Conservation (phyloP, 2,797 vertebrate genomes). For the Parotocinclus haroldoi region DNA sequence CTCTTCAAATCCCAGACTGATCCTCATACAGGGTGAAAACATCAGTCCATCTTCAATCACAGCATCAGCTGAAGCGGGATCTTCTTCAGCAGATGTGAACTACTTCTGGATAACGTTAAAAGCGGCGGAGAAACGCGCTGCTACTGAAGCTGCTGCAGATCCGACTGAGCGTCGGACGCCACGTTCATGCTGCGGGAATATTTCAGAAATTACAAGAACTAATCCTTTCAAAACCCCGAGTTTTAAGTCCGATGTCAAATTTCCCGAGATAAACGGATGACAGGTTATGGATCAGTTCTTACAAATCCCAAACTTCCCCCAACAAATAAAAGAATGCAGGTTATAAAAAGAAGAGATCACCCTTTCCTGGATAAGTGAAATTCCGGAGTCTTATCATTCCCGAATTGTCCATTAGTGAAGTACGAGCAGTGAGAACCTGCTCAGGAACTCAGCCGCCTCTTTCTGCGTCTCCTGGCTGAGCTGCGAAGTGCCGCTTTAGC, state of each 20-base stretch:
- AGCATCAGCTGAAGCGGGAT: slow-evolving; percentile 22
- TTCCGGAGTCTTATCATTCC: slow-evolving; percentile 7
- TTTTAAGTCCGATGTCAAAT: background rate
- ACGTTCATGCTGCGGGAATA: too few relatives aligned
- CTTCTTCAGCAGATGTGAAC: slow-evolving; percentile 35
- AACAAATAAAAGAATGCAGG: background rate
- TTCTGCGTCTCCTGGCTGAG: background rate
- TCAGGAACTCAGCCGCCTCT: background rate
- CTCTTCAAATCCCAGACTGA: slow-evolving; percentile 51
- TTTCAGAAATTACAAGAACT: too few relatives aligned
- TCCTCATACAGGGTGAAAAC: slow-evolving; percentile 37
- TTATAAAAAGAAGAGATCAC: background rate
- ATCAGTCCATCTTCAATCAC: slow-evolving; percentile 42
- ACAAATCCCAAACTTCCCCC: background rate
- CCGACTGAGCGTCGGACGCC: background rate
- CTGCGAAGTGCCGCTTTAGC: slow-evolving; percentile 7
- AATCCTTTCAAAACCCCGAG: background rate
- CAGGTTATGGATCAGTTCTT: too few relatives aligned
- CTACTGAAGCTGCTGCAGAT: slow-evolving; percentile 14
- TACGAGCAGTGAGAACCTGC: background rate
- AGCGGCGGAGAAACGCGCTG: background rate
- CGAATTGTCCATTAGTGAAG: background rate
- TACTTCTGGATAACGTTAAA: slow-evolving; percentile 34
- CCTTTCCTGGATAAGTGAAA: background rate
- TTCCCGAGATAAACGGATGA: too few relatives aligned